A percentile compares a stretch with the other conserved stretches of the same genome.
Evolutionary conservation across 2,797 vertebrate genomes (phyloP).

Genomic region (Sebastes minor): DNA sequence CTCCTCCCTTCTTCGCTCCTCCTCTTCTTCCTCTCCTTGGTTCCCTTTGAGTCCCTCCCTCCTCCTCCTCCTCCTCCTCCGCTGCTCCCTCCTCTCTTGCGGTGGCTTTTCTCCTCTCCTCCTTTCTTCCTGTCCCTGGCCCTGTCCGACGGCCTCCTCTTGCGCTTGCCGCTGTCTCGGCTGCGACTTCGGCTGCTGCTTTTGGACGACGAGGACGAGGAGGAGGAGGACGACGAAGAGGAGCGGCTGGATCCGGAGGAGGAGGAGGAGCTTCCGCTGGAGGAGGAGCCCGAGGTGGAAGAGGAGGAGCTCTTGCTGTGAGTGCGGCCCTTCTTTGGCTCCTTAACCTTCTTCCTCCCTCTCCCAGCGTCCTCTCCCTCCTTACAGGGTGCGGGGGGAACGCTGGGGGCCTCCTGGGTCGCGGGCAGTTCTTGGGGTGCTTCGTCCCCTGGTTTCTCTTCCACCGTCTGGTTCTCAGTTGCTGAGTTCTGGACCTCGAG

Average conservation of each 20-base stretch:
- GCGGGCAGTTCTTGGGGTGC: constrained; percentile 5
- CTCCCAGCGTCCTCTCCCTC: constrained; percentile 71
- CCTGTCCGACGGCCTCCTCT: constrained; percentile 83
- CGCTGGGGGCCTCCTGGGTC: constrained; percentile 23
- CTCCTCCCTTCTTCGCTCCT: constrained; percentile 84
- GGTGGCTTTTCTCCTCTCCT: constrained; percentile 86
- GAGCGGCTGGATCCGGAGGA: constrained; percentile 90
- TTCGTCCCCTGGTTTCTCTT: constrained; percentile 53
- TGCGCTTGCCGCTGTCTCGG: constrained; percentile 87
- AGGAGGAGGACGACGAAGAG: constrained; percentile 89
- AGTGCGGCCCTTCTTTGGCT: constrained; percentile 78
- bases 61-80: constrained; percentile 89
- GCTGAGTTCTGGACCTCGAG: background rate
- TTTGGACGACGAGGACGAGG: constrained; percentile 87
- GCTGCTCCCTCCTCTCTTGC: constrained; percentile 87
- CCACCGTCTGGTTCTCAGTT: constrained; percentile 26
- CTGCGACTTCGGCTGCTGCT: constrained; percentile 84
- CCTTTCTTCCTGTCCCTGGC: constrained; percentile 84
- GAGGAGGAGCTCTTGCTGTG: constrained; percentile 87
- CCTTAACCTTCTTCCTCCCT: constrained; percentile 84
- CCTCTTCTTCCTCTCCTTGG: constrained; percentile 86
- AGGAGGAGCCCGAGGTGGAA: constrained; percentile 89
- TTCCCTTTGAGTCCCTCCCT: constrained; percentile 89
- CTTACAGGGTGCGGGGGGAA: constrained; percentile 38
- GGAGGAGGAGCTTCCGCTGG: constrained; percentile 88